A percentile compares a stretch with the other conserved stretches of the same genome.
Evolutionary conservation across 1,140 invertebrate species (phyloP).

Genomic region (Musca domestica): DNA sequence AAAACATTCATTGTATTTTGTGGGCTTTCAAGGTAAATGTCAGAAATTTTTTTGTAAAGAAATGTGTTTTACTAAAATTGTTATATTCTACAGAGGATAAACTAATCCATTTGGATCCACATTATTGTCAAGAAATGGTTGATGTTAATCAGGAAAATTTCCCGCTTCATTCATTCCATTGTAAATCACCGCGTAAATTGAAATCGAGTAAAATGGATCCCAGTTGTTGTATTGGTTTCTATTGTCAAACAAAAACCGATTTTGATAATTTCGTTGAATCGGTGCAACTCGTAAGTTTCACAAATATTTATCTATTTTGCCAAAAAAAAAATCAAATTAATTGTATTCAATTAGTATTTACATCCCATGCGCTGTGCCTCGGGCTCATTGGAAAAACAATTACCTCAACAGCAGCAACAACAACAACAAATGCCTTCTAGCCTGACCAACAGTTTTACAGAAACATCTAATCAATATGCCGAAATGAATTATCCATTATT

Average conservation of each 20-base stretch:
- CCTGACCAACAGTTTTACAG: conserved; percentile 17
- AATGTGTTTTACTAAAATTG: too few species aligned
- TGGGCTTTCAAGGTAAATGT: conserved; percentile 75
- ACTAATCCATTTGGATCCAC: conserved; percentile 88
- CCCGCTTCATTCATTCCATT: conserved; percentile 77
- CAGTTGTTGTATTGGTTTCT: conserved; percentile 90
- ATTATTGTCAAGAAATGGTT: conserved; percentile 88
- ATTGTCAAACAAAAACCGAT: conserved; percentile 72
- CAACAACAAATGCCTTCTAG: conserved; percentile 23
- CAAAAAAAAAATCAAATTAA: conserved; percentile 2
- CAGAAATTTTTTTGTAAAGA: too few species aligned
- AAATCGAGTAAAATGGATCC: conserved; percentile 88
- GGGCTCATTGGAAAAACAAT: conserved; percentile 35
- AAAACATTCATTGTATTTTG: conserved; percentile 88
- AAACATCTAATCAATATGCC: conserved; percentile 38
- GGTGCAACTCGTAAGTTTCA: conserved; percentile 60
- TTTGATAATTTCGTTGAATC: conserved; percentile 74
- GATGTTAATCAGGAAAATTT: conserved; percentile 75
- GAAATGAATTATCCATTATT: conserved; percentile 77
- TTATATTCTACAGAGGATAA: conserved; percentile 73
- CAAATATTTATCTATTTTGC: not conserved
- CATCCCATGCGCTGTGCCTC: conserved; percentile 59
- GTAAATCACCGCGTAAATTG: conserved; percentile 82
- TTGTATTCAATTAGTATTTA: conserved; percentile 55
- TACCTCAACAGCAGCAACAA: conserved; percentile 2